Base-by-base conservation (phyloP, 2,797 vertebrate genomes). In the Otolemur crassicaudatus region DNA sequence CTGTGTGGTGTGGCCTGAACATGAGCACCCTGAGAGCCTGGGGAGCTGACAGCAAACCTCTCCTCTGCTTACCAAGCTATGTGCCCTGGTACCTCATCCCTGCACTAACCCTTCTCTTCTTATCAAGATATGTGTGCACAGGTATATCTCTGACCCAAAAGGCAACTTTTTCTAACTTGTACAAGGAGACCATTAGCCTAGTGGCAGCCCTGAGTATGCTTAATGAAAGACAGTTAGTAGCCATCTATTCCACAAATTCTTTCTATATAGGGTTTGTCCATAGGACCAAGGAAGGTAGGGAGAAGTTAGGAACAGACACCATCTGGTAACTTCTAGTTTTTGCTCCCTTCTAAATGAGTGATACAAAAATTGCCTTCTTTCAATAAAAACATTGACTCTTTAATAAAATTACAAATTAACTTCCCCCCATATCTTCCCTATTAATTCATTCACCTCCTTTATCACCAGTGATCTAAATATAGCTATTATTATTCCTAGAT, bases 401-500 rank as follows among this genome's bases (percentile, higher is more conserved):
- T 49, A 13, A 46, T 77, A 75, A 90, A 89, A 81, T 73, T 88
- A 5, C 4, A 65, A 76, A 85, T 49, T 40, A 82, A 83, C n/a
- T 56, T 10, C 14, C 13, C 79, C 34, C 87, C 8, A 46, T 67
- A 49, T 53, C 31, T 80, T 94, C 23, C 40, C 13, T 27, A n/a
- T 58, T 22, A 60, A 89, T 65, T 91, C 43, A 88, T 83, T 93
- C 2, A 34, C 27, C 37, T 85, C 19, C 27, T 81, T 95, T 87
- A 67, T 94, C 8, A 34, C 75, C 94, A 94, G 53, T 63, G 34
- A 22, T 94, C 29, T 96, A 23, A 80, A 37, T 20, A 31, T 70
- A 49, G 14, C n/a, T 85, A 49, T 87, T 81, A 70, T 60, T 90
- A 70, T 87, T 82, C 75, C 60, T 76, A 92, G 65, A 31, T 84